Percentiles rank a stretch among this genome's conserved stretches.
Conservation (phyloP, 2,797 vertebrate genomes). For the Buphagus erythrorhynchus region DNA sequence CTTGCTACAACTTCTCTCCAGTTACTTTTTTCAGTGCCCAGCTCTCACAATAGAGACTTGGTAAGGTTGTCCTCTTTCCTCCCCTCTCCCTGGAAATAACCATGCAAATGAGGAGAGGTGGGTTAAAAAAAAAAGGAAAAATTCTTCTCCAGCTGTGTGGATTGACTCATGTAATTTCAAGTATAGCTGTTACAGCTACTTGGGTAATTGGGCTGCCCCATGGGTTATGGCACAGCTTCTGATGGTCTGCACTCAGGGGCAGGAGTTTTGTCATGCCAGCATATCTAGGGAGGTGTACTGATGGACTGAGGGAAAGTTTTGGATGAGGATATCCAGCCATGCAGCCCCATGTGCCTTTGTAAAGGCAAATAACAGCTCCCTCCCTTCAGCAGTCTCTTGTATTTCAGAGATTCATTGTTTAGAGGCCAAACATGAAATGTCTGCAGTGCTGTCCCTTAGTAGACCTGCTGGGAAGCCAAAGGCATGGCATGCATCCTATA, state of each 20-base stretch:
- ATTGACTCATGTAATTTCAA: not conserved
- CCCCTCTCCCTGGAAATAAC: not conserved
- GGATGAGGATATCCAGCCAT: not conserved
- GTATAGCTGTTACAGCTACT: not conserved
- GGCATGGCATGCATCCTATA: not conserved
- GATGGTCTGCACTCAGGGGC: not conserved
- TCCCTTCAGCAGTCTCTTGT: not conserved
- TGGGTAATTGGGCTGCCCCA: not conserved
- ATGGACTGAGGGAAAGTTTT: rapidly evolving
- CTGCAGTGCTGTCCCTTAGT: not conserved
- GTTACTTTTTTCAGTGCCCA: not conserved
- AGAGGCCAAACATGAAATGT: not conserved
- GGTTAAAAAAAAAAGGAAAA: not conserved
- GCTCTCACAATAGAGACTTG: not conserved
- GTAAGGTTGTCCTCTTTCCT: not conserved
- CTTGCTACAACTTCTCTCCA: not conserved
- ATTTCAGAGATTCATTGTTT: not conserved
- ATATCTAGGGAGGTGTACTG: not conserved
- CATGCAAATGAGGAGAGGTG: not conserved
- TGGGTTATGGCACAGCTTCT: not conserved
- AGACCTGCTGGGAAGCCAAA: not conserved
- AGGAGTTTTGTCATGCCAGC: not conserved
- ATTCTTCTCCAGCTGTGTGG: not conserved
- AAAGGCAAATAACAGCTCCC: not conserved
- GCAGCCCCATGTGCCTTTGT: not conserved